A percentile compares a stretch with the other conserved stretches of the same genome.
Evolutionary conservation across 53 echinoderm and acorn worm species (phyloP).

Genomic region (Holothuria scabra): DNA sequence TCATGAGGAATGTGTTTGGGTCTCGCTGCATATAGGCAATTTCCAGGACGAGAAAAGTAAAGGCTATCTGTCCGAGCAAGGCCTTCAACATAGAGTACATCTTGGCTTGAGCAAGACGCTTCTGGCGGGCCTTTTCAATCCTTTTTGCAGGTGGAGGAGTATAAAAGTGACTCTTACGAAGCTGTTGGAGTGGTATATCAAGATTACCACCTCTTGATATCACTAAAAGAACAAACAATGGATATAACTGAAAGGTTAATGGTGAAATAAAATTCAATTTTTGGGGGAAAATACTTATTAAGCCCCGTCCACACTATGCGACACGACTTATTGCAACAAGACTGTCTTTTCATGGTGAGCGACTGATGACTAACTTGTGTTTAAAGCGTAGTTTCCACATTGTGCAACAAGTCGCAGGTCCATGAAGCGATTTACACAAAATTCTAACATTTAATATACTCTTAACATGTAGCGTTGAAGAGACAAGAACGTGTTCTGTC

Average conservation of each 20-base stretch:
- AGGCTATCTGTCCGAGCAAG: conserved; percentile 72
- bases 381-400: too few relatives aligned
- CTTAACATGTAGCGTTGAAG: too few relatives aligned
- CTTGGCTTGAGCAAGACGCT: conserved; percentile 63
- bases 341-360: too few relatives aligned
- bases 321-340: too few relatives aligned
- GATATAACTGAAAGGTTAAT: background rate
- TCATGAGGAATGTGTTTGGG: conserved; percentile 63
- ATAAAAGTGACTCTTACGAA: conserved; percentile 63
- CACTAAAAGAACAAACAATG: conserved; percentile 1
- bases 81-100: conserved; percentile 75
- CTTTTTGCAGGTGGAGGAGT: conserved; percentile 62
- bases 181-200: conserved; percentile 18
- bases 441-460: too few relatives aligned
- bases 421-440: too few relatives aligned
- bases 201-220: conserved; percentile 32
- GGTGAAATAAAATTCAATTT: too few relatives aligned
- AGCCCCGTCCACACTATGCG: too few relatives aligned
- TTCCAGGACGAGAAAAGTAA: conserved; percentile 77
- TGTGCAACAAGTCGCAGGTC: too few relatives aligned
- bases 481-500: too few relatives aligned
- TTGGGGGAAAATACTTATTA: too few relatives aligned
- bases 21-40: conserved; percentile 77
- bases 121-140: conserved; percentile 65
- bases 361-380: too few relatives aligned